A percentile compares a stretch with the other conserved stretches of the same genome.
Conservation (phyloP, 2,797 vertebrate species). For the Sebastes ruberrimus region DNA sequence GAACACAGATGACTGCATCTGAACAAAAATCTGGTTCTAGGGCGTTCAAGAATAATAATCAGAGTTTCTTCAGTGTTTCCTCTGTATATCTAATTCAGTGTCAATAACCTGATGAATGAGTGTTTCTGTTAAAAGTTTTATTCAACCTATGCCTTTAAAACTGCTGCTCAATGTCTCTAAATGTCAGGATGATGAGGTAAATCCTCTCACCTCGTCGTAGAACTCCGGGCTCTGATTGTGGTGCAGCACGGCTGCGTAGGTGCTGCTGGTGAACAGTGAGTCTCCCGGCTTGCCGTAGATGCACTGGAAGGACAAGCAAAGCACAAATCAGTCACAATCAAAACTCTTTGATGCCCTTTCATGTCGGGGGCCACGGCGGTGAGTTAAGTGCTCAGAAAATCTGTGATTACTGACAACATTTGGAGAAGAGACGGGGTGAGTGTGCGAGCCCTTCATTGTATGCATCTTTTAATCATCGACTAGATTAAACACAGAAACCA, state of each 20-base stretch:
- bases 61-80: neutral
- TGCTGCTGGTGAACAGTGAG: conserved; percentile 84
- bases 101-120: neutral
- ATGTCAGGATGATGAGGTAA: neutral
- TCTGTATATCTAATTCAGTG: neutral
- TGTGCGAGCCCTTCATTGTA: neutral
- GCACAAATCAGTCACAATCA: neutral
- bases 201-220: conserved; percentile 92
- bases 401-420: conserved; percentile 15
- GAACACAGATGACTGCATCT: neutral
- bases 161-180: neutral
- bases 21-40: neutral
- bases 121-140: neutral
- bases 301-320: conserved; percentile 84
- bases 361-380: neutral
- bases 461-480: neutral
- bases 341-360: neutral
- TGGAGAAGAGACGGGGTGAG: neutral
- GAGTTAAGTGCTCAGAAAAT: conserved; percentile 15
- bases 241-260: conserved; percentile 90
- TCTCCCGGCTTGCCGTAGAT: conserved; percentile 94
- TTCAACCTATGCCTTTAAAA: neutral
- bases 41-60: neutral
- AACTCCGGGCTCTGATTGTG: conserved; percentile 98
- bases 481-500: conserved; percentile 16